These are phyloP conservation scores for Solea solea DNA, from an alignment of 2,113 vertebrate genomes.

Conservation along the genomic window DNA sequence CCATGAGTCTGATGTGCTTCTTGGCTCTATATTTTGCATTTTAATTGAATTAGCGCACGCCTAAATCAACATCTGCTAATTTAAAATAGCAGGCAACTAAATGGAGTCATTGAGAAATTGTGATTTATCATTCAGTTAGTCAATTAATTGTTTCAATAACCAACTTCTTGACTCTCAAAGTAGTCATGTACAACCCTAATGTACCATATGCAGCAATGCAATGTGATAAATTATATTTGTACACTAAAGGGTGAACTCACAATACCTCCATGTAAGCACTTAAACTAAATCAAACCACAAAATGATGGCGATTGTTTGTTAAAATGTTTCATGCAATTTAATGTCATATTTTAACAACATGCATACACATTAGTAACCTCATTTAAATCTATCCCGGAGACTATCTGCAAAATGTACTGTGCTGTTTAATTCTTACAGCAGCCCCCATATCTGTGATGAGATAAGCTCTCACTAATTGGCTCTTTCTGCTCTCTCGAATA, in stretches of 20 bases:
- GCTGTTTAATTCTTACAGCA: slow-evolving; percentile 58
- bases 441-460: slow-evolving; percentile 59
- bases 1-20: too few species aligned
- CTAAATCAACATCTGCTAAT: too few species aligned
- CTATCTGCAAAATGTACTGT: slow-evolving; percentile 36
- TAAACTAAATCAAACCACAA: background rate
- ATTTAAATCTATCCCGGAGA: slow-evolving; percentile 35
- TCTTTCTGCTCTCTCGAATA: slow-evolving; percentile 62
- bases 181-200: too few species aligned
- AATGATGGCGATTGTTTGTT: background rate
- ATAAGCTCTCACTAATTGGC: slow-evolving; percentile 75
- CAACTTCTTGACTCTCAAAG: too few species aligned
- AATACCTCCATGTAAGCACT: background rate
- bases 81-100: too few species aligned
- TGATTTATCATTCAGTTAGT: too few species aligned
- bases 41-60: too few species aligned
- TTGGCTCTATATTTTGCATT: too few species aligned
- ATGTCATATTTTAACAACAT: background rate
- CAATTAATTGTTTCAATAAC: too few species aligned
- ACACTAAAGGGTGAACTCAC: background rate
- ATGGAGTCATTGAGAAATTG: too few species aligned
- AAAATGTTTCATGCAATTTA: background rate
- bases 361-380: background rate
- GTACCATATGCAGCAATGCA: background rate
- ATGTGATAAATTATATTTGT: background rate